These are phyloP conservation scores for Acanthaster planci DNA, from an alignment of 35 echinoderm and acorn worm genomes.

Conservation along the genomic window DNA sequence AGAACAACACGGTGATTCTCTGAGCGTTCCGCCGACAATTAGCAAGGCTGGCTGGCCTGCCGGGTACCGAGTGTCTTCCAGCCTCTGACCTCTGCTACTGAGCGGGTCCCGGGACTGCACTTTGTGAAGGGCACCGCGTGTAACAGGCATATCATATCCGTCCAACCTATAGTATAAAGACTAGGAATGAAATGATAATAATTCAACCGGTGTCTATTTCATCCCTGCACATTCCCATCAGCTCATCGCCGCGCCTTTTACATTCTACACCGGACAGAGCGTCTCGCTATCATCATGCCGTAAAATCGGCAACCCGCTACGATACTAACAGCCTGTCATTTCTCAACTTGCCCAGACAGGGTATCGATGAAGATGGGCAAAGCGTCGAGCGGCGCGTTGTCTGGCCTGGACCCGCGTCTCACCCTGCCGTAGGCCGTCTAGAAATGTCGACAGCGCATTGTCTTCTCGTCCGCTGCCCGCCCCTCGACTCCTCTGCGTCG, in stretches of 20 bases:
- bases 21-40: conserved; percentile 37
- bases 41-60: conserved; percentile 10
- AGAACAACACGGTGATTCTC: conserved; percentile 27
- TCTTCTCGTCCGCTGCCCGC: not conserved
- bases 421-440: not conserved
- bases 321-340: not conserved
- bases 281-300: too few relatives aligned
- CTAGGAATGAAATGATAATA: too few relatives aligned
- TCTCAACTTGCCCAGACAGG: not conserved
- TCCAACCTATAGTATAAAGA: too few relatives aligned
- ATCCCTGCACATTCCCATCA: too few relatives aligned
- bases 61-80: not conserved
- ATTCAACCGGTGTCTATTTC: too few relatives aligned
- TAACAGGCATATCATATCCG: too few relatives aligned
- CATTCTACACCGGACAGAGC: too few relatives aligned
- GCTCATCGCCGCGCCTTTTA: too few relatives aligned
- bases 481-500: not conserved
- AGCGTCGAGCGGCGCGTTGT: not conserved
- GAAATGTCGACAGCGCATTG: conserved; percentile 1
- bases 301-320: not conserved
- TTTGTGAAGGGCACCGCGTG: conserved; percentile 1
- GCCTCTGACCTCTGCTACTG: not conserved
- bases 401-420: not conserved
- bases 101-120: not conserved
- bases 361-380: not conserved